These are phyloP conservation scores for Danio aesculapii DNA, from an alignment of 2,797 vertebrate genomes.

Conservation along the genomic window DNA sequence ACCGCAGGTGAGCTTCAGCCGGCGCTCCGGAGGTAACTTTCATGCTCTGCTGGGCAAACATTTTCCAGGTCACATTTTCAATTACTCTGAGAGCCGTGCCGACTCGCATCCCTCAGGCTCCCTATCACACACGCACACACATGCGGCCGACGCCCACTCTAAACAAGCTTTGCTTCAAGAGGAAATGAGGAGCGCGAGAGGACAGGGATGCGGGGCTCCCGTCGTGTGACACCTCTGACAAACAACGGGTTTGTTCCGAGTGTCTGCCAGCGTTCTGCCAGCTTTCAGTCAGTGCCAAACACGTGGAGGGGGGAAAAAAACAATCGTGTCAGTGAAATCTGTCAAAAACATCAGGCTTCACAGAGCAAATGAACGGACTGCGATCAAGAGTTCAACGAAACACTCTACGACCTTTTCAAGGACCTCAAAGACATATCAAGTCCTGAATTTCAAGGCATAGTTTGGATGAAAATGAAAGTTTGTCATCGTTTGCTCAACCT, in stretches of 20 bases:
- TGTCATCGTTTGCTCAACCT: neutral
- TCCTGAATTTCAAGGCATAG: constrained; percentile 13
- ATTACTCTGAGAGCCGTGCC: constrained; percentile 83
- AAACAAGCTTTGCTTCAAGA: constrained; percentile 60
- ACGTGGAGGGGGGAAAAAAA: neutral
- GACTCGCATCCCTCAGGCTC: constrained; percentile 70
- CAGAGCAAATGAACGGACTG: constrained; percentile 24
- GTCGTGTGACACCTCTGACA: constrained; percentile 40
- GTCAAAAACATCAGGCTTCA: constrained; percentile 34
- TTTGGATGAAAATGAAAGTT: neutral
- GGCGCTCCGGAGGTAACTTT: constrained; percentile 83
- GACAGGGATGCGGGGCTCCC: constrained; percentile 28
- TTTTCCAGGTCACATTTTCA: constrained; percentile 89
- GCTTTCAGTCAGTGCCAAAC: constrained; percentile 32
- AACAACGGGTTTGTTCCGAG: constrained; percentile 42
- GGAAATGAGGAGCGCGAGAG: constrained; percentile 28
- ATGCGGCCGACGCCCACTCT: constrained; percentile 51
- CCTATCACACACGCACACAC: constrained; percentile 63
- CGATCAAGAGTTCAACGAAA: constrained; percentile 4
- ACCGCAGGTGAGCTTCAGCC: constrained; percentile 77
- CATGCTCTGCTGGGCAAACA: constrained; percentile 86
- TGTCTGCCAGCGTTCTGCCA: constrained; percentile 30
- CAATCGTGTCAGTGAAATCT: constrained; percentile 21
- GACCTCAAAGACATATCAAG: neutral
- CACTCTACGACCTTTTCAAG: constrained; percentile 37